Evolutionary conservation across 2,113 vertebrate species (phyloP).

Genomic region (Sturnira hondurensis): DNA sequence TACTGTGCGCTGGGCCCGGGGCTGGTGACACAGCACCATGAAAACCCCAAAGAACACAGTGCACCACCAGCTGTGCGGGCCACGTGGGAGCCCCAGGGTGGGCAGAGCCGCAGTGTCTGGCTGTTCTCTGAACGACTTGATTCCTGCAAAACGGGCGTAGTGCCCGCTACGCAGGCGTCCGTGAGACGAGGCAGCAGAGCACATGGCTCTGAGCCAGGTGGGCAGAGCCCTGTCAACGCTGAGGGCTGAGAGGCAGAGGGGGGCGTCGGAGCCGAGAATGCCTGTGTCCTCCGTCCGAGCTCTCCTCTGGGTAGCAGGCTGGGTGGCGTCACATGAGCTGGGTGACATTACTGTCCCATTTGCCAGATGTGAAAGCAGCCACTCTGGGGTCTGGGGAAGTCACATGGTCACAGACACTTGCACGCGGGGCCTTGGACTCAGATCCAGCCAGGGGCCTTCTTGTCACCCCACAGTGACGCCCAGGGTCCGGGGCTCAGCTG

Average conservation of each 20-base stretch:
- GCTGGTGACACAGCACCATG: too few species aligned
- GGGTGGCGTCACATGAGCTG: not conserved
- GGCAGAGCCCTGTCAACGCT: not conserved
- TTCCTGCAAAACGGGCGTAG: too few species aligned
- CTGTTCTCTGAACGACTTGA: not conserved
- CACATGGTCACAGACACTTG: not conserved
- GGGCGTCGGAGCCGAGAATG: fast-evolving
- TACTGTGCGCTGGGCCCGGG: too few species aligned
- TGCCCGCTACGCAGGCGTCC: fast-evolving
- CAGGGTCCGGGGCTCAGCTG: not conserved
- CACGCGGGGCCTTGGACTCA: not conserved
- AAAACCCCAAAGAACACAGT: fast-evolving
- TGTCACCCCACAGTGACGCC: fast-evolving
- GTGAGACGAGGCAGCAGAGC: fast-evolving
- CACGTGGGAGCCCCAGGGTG: fast-evolving
- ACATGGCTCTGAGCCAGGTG: fast-evolving
- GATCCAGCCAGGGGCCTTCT: not conserved
- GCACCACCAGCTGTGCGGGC: not conserved
- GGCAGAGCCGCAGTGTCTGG: not conserved
- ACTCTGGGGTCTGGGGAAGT: not conserved
- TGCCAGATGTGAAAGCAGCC: not conserved
- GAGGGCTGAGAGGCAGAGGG: too few species aligned
- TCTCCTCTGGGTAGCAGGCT: not conserved
- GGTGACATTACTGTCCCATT: not conserved
- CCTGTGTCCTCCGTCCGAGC: not conserved